Percentiles rank a stretch among this genome's conserved stretches.
These are phyloP conservation scores for Balanococcus diminutus DNA, from an alignment of 2,888 invertebrate genomes.

Conservation along the genomic window DNA sequence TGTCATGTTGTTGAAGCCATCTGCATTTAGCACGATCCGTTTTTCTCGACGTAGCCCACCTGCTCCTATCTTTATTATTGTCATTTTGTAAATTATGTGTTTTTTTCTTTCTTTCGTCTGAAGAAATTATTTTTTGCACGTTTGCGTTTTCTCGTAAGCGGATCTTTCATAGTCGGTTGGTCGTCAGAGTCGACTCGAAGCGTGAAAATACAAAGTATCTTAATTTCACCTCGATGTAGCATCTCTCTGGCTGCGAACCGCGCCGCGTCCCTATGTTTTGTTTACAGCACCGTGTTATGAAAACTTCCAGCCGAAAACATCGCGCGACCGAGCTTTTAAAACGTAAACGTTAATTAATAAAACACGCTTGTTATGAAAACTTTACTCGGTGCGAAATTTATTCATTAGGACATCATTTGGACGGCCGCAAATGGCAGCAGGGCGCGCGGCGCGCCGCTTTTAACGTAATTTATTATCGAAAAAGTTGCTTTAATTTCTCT, in stretches of 20 bases:
- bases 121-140: not conserved
- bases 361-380: conserved; percentile 7
- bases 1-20: no score
- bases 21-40: no score
- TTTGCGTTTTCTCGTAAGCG: not conserved
- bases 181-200: not conserved
- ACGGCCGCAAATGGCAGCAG: not conserved
- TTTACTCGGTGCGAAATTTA: conserved; percentile 15
- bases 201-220: no score
- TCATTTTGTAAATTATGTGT: not conserved
- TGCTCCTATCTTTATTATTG: not conserved
- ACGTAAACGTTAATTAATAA: conserved; percentile 26
- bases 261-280: not conserved
- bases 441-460: not conserved
- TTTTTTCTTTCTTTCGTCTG: not conserved
- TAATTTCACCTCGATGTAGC: not conserved
- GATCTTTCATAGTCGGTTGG: no score
- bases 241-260: not conserved
- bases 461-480: not conserved
- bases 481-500: not conserved
- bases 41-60: not conserved
- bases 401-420: conserved; percentile 18
- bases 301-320: not conserved
- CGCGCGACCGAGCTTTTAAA: not conserved
- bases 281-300: not conserved